These are phyloP conservation scores for Ctenopoma multispine DNA, from an alignment of 2,797 vertebrate genomes.

Conservation along the genomic window DNA sequence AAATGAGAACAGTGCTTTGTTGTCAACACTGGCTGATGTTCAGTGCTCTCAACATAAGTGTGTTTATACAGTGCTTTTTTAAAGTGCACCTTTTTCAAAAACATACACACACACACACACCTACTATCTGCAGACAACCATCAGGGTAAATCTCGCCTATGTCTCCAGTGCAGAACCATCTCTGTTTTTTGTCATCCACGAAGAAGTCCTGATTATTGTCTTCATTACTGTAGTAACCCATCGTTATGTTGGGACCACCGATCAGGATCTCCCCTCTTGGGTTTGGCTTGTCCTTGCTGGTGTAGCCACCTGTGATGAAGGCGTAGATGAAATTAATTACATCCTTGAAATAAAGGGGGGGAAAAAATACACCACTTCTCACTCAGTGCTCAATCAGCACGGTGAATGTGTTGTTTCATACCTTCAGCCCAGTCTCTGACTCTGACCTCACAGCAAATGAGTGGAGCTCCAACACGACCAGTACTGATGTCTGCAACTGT, in stretches of 20 bases:
- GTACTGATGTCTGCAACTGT: conserved; percentile 91
- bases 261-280: conserved; percentile 96
- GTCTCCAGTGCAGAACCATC: conserved; percentile 98
- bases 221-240: conserved; percentile 93
- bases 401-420: conserved; percentile 57
- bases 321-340: background rate
- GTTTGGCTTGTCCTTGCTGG: conserved; percentile 90
- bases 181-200: conserved; percentile 89
- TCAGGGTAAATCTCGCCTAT: conserved; percentile 94
- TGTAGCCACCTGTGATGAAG: conserved; percentile 90
- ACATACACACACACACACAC: conserved; percentile 75
- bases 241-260: conserved; percentile 95
- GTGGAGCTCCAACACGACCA: conserved; percentile 95
- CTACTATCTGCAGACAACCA: conserved; percentile 97
- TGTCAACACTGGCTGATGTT: background rate
- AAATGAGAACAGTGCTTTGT: background rate
- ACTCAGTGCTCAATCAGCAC: too few relatives aligned
- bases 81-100: background rate
- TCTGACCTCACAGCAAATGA: conserved; percentile 95
- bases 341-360: background rate
- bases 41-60: conserved; percentile 13
- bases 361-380: background rate
- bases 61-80: conserved; percentile 7
- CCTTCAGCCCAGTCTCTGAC: conserved; percentile 96
- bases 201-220: conserved; percentile 89